phyloP scores from a whole-genome alignment of 1,140 invertebrate species.

The Mercenaria mercenaria region DNA sequence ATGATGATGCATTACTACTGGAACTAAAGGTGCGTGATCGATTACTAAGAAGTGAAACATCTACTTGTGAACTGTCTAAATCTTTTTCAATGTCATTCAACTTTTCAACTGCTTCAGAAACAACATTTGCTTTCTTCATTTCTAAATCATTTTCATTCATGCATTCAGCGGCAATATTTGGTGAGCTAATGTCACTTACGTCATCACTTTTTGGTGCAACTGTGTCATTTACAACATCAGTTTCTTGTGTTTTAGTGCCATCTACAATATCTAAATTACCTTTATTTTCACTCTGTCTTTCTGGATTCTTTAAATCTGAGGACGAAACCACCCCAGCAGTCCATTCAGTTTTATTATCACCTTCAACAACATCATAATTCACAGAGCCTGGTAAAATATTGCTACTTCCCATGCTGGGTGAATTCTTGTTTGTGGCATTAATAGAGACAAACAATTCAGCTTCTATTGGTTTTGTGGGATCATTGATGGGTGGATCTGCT shows the following conservation, averaged over 20 bases:
- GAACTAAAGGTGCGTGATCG: constrained; percentile 55
- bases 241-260: constrained; percentile 8
- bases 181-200: neutral
- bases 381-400: constrained; percentile 58
- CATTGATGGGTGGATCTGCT: neutral
- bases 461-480: constrained; percentile 43
- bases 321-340: constrained; percentile 57
- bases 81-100: constrained; percentile 9
- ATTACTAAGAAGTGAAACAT: constrained; percentile 17
- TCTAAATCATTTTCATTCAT: neutral
- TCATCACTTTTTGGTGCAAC: neutral
- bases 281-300: neutral
- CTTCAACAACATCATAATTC: constrained; percentile 34
- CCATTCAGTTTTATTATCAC: constrained; percentile 36
- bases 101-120: neutral
- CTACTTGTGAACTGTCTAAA: constrained; percentile 6
- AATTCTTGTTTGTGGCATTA: constrained; percentile 19
- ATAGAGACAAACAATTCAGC: constrained; percentile 62
- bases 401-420: neutral
- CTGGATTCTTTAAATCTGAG: constrained; percentile 1
- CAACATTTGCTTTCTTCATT: neutral
- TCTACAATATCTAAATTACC: constrained; percentile 55
- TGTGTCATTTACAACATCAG: constrained; percentile 31
- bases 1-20: constrained; percentile 54
- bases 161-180: neutral